Conservation (phyloP, 2,888 invertebrate genomes). For the Phaedon cochleariae region DNA sequence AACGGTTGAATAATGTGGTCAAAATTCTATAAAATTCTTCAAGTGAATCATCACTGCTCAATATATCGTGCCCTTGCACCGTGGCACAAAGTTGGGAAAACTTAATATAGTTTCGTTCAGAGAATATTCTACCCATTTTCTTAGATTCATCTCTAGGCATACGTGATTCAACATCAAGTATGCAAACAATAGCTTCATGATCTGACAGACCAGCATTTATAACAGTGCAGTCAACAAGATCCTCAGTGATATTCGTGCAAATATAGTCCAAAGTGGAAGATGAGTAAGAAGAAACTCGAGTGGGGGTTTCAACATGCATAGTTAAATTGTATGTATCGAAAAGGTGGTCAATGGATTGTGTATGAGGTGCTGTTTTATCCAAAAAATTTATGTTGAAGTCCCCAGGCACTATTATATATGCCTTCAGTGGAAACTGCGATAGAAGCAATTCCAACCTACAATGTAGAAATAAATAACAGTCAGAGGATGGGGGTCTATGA, state of each 20-base stretch:
- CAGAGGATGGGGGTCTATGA: slow-evolving; percentile 5
- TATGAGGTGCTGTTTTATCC: neutral
- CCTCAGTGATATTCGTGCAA: too few relatives aligned
- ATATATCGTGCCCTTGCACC: too few relatives aligned
- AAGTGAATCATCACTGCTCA: neutral
- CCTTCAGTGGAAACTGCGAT: too few relatives aligned
- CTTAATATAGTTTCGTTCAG: too few relatives aligned
- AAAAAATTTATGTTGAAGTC: too few relatives aligned
- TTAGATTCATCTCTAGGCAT: too few relatives aligned
- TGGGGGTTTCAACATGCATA: neutral
- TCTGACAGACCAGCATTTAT: slow-evolving; percentile 5
- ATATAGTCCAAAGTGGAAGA: too few relatives aligned
- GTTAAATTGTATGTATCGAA: neutral
- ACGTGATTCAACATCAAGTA: neutral
- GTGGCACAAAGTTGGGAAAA: too few relatives aligned
- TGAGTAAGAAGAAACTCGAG: neutral
- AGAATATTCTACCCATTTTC: neutral
- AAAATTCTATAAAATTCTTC: neutral
- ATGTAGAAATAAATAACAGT: too few relatives aligned
- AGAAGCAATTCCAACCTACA: too few relatives aligned
- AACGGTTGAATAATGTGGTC: neutral
- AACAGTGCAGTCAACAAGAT: too few relatives aligned
- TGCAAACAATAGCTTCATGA: slow-evolving; percentile 5
- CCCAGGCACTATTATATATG: neutral
- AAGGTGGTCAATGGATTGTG: neutral